phyloP scores from a whole-genome alignment of 1,140 invertebrate genomes.

The Drosophila bipectinata region DNA sequence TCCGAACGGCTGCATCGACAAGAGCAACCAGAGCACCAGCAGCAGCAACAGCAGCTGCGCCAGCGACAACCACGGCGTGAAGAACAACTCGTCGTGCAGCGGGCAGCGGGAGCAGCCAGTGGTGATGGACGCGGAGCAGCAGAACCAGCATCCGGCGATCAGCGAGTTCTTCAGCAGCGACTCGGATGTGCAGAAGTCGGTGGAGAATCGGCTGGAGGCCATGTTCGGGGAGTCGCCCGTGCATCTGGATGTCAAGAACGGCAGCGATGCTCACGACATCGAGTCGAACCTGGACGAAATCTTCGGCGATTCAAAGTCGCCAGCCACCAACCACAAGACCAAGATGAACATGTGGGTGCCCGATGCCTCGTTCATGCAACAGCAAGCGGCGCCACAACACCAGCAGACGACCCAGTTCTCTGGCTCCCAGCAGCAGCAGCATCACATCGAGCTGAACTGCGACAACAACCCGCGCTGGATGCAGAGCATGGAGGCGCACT shows the following conservation, averaged over 20 bases:
- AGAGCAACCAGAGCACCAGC: constrained; percentile 69
- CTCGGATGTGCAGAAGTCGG: constrained; percentile 81
- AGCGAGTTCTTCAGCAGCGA: constrained; percentile 79
- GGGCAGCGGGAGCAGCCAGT: constrained; percentile 72
- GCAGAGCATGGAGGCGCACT: constrained; percentile 80
- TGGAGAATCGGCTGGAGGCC: constrained; percentile 81
- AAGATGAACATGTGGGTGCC: constrained; percentile 71
- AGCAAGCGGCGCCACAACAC: constrained; percentile 42
- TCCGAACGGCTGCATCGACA: constrained; percentile 77
- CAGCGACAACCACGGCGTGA: constrained; percentile 46
- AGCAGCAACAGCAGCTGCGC: constrained; percentile 60
- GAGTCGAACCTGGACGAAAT: constrained; percentile 81
- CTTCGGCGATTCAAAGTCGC: constrained; percentile 78
- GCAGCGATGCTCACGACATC: constrained; percentile 71
- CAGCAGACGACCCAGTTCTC: constrained; percentile 42
- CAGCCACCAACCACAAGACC: constrained; percentile 52
- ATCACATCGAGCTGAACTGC: constrained; percentile 77
- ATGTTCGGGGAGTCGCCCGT: constrained; percentile 83
- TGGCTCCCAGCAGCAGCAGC: constrained; percentile 51
- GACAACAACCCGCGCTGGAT: constrained; percentile 80
- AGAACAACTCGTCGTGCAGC: constrained; percentile 61
- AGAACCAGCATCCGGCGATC: constrained; percentile 69
- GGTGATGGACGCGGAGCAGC: constrained; percentile 54
- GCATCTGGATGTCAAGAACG: constrained; percentile 71
- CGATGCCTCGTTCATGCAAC: constrained; percentile 54